Base-by-base conservation (phyloP, 1,140 invertebrate genomes). In the Drosophila pallidifrons region DNA sequence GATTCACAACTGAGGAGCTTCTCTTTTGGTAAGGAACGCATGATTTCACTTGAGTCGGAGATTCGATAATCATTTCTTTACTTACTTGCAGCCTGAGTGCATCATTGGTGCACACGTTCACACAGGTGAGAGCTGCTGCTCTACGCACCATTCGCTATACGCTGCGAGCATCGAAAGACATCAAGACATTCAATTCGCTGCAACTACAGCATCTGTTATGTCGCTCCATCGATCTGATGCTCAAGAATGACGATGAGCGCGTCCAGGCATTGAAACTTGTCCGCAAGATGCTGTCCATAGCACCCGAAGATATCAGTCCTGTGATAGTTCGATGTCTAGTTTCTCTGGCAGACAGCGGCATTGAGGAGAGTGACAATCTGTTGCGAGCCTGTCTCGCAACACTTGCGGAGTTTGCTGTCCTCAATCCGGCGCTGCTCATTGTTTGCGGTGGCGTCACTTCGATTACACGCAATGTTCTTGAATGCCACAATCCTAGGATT, bases 101-200 rank as follows among this genome's bases (percentile, higher is more conserved):
- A 30, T 95, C 96, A 57, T 93, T 99, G 65, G 94, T 98, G 16
- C 95, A 98, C 92, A 96, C 98, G 75, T 95, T 96, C 25, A 96
- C 96, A 77, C 97, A 98, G 92, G 96, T 99, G 43, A 95, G 98
- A 89, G 96, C 98, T 61, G 97, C 96, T 41, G 96, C 96, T 13
- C 93, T 99, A 46, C 94, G 98, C 82, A 96, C 96, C 8, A 94
- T 99, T 28, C 94, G 98, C 65, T 97, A 99, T 93, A 94, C 98
- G 71, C 93, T 99, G 7, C 95, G 95, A 79, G 95, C 95, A 77
- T 94, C 96, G 77, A 95, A 96, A 82, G 96, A 98, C 93, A 94
- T 98, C 51, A 93, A 96, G 76, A 94, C 94, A 45, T 95, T 98
- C 64, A 96, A 97, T 83, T 95, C 95, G 72, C 93, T 98, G 65